Percentiles rank a stretch among this genome's conserved stretches.
Evolutionary conservation across 2,113 vertebrate species (phyloP).

Genomic region (Platysternon megacephalum): DNA sequence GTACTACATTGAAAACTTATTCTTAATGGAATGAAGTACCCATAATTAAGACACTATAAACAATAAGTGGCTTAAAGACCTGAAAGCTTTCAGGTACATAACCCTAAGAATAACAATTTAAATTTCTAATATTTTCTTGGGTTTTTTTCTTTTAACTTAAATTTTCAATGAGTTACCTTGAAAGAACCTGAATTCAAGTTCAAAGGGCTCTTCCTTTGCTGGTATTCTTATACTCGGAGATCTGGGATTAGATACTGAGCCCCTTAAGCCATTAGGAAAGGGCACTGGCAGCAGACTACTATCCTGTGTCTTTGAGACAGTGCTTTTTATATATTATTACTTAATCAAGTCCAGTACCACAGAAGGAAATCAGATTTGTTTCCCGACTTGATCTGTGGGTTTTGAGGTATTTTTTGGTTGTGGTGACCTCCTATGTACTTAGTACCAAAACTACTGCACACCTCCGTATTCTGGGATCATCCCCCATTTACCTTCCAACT

Average conservation of each 20-base stretch:
- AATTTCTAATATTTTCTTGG: not conserved
- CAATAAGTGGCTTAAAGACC: constrained; percentile 33
- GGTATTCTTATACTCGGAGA: not conserved
- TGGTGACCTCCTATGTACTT: rapidly evolving
- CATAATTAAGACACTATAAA: constrained; percentile 13
- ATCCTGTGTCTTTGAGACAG: not conserved
- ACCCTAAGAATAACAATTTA: constrained; percentile 11
- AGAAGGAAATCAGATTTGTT: not conserved
- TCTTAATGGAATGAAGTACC: not conserved
- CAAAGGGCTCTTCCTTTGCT: not conserved
- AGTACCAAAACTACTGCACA: rapidly evolving
- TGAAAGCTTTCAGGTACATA: not conserved
- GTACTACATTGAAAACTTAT: not conserved
- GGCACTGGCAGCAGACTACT: not conserved
- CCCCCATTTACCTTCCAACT: not conserved
- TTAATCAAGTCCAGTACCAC: not conserved
- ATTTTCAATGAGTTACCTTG: constrained; percentile 15
- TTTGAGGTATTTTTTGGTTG: not conserved
- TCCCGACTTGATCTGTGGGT: not conserved
- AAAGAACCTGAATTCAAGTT: not conserved
- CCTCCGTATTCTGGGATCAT: not conserved
- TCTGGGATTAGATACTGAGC: not conserved
- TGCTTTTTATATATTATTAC: rapidly evolving
- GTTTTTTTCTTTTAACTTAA: not conserved
- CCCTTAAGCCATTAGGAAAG: not conserved